Conservation (phyloP, 2,113 vertebrate species). For the Pteruthius melanotis region DNA sequence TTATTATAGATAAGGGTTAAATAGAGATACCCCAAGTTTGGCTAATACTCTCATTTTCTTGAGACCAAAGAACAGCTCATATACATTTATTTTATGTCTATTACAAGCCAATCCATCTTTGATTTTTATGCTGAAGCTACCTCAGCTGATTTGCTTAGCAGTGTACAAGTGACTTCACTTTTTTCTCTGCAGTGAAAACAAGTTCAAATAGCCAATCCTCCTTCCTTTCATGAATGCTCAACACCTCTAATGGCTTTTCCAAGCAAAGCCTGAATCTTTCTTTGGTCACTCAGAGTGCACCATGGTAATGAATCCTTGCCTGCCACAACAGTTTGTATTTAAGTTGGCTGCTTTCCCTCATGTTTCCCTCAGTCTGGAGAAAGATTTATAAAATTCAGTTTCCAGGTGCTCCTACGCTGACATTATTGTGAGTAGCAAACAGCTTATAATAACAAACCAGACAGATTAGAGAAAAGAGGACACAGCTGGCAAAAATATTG, state of each 20-base stretch:
- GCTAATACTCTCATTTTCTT: not conserved
- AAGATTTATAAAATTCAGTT: not conserved
- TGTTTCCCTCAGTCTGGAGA: not conserved
- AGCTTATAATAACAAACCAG: not conserved
- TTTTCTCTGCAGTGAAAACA: not conserved
- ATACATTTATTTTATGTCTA: not conserved
- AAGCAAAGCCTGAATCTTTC: not conserved
- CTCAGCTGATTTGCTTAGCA: not conserved
- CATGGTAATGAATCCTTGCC: not conserved
- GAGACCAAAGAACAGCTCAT: not conserved
- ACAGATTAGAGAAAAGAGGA: not conserved
- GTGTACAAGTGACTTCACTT: not conserved
- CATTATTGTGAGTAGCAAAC: not conserved
- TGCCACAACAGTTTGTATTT: not conserved
- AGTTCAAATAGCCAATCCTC: not conserved
- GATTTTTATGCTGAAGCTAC: not conserved
- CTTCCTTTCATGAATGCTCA: not conserved
- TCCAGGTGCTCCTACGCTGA: not conserved
- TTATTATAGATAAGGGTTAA: not conserved
- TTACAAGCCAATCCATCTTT: not conserved
- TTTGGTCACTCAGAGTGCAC: not conserved
- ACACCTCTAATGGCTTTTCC: not conserved
- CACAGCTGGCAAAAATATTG: not conserved
- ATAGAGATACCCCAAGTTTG: not conserved
- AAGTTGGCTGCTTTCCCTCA: not conserved